Evolutionary conservation across 2,888 invertebrate species (phyloP).

Genomic region (Acanthococcus lagerstroemiae): DNA sequence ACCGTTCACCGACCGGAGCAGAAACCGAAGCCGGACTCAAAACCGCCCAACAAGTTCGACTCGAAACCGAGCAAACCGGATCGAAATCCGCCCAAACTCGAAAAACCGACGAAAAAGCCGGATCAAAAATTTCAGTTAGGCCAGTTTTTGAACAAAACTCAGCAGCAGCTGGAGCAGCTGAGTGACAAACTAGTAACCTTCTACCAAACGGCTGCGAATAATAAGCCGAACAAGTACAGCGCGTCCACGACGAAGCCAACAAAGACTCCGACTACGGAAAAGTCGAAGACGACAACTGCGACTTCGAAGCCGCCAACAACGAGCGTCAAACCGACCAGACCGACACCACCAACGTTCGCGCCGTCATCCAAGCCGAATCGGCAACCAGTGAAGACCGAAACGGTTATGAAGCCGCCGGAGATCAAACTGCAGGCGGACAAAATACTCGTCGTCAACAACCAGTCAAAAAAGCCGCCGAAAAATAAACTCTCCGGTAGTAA

Average conservation of each 20-base stretch:
- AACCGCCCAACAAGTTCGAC: too few species aligned
- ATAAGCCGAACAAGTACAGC: conserved; percentile 13
- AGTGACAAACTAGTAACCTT: conserved; percentile 6
- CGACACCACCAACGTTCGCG: background rate
- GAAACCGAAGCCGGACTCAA: background rate
- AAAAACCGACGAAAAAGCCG: conserved; percentile 10
- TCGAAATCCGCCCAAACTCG: background rate
- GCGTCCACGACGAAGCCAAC: background rate
- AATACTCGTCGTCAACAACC: conserved; percentile 8
- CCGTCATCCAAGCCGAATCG: background rate
- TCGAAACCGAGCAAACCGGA: background rate
- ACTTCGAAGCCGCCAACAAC: background rate
- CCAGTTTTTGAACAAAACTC: conserved; percentile 13
- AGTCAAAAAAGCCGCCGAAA: conserved; percentile 7
- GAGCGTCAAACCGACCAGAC: background rate
- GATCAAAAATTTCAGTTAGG: conserved; percentile 1
- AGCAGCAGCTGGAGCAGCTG: background rate
- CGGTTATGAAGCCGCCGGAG: background rate
- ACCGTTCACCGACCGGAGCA: background rate
- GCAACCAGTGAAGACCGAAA: conserved; percentile 4
- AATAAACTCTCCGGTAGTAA: background rate
- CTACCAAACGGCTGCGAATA: conserved; percentile 15
- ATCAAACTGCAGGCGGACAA: background rate
- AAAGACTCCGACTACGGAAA: background rate
- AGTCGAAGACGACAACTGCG: background rate